Evolutionary conservation across 64 coral and sea anemone species (phyloP).

Genomic region (Acropora tenuis): DNA sequence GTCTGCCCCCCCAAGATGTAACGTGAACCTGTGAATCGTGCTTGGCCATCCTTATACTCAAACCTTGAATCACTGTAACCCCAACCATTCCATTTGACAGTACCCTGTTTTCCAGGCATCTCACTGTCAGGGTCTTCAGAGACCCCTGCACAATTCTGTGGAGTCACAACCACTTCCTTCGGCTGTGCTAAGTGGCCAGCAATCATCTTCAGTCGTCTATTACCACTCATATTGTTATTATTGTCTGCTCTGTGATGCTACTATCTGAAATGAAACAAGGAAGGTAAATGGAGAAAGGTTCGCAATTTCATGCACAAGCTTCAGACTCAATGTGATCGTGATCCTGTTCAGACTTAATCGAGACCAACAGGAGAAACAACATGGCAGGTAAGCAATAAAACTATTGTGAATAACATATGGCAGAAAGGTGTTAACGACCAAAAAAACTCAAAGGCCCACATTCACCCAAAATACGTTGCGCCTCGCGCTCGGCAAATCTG

Average conservation of each 20-base stretch:
- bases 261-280: background rate
- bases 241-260: background rate
- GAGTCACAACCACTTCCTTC: background rate
- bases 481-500: no score
- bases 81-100: constrained; percentile 98
- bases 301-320: no score
- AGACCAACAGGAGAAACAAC: no score
- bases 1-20: constrained; percentile 86
- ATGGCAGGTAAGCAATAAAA: no score
- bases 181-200: constrained; percentile 34
- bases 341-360: no score
- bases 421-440: no score
- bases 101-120: constrained; percentile 72
- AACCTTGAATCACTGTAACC: constrained; percentile 93
- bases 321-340: no score
- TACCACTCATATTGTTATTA: constrained; percentile 47
- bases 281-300: background rate
- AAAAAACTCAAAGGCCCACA: no score
- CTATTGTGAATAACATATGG: no score
- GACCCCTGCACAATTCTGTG: constrained; percentile 57
- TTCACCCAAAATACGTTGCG: no score
- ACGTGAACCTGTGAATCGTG: constrained; percentile 73
- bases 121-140: constrained; percentile 25
- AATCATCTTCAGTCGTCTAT: constrained; percentile 51
- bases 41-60: constrained; percentile 60